phyloP scores from a whole-genome alignment of 2,113 vertebrate species.

The Lasiurus borealis region DNA sequence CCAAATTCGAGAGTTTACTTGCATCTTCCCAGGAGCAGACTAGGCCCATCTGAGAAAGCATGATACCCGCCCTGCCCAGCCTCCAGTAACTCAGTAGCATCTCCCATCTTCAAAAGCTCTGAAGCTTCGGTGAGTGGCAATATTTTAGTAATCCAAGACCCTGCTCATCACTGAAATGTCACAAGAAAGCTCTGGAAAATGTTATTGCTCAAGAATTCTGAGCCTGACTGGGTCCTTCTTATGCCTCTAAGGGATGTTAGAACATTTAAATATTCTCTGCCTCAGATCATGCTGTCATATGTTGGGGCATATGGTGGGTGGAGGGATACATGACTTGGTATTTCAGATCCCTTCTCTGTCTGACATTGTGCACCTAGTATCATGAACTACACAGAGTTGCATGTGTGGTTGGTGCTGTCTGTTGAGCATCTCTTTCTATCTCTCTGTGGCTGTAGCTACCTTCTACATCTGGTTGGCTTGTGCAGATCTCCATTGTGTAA shows the following conservation, averaged over 20 bases:
- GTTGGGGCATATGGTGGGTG: background rate
- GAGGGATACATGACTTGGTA: background rate
- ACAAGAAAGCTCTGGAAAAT: background rate
- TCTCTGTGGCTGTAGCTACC: background rate
- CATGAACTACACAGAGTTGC: background rate
- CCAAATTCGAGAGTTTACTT: background rate
- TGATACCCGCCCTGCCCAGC: background rate
- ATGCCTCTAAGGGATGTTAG: background rate
- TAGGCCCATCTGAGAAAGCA: background rate
- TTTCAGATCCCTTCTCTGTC: background rate
- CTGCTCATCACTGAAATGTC: background rate
- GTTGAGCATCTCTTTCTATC: background rate
- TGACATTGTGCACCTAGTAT: background rate
- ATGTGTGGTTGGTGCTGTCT: background rate
- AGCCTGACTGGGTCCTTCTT: background rate
- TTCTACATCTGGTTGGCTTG: background rate
- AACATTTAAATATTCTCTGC: background rate
- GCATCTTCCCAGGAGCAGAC: background rate
- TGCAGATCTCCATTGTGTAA: background rate
- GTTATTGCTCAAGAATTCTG: background rate
- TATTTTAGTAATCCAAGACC: background rate
- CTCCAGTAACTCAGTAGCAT: background rate
- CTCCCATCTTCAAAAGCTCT: background rate
- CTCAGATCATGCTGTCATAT: background rate
- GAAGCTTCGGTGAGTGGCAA: background rate